A percentile compares a stretch with the other conserved stretches of the same genome.
Conservation (phyloP, 92 coral and sea anemone genomes). For the Porites cylindrica region DNA sequence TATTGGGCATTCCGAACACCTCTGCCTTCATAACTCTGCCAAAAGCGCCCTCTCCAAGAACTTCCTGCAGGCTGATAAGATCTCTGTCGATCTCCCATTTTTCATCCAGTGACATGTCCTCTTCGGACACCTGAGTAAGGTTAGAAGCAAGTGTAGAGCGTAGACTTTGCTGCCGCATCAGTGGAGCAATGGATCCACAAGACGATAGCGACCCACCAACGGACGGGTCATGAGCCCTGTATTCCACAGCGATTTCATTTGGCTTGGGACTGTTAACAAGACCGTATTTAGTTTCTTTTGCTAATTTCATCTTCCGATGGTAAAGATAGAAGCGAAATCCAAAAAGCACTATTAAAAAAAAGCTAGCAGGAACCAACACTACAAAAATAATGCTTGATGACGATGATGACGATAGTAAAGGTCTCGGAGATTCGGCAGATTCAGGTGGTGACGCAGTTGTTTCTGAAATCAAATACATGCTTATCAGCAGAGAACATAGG, state of each 20-base stretch:
- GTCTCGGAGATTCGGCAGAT: no score
- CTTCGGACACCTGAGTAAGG: constrained; percentile 89
- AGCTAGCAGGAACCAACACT: background rate
- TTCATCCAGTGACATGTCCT: constrained; percentile 85
- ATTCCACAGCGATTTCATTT: constrained; percentile 51
- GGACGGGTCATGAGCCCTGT: constrained; percentile 65
- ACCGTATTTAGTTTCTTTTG: constrained; percentile 33
- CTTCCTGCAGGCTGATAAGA: constrained; percentile 72
- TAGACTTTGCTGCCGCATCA: constrained; percentile 66
- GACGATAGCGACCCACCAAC: constrained; percentile 79
- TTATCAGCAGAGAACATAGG: no score
- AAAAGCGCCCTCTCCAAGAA: constrained; percentile 99
- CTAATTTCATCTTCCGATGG: background rate
- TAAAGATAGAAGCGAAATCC: constrained; percentile 5
- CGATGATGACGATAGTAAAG: background rate
- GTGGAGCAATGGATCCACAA: constrained; percentile 73
- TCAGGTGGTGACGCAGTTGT: no score
- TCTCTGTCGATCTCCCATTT: constrained; percentile 95
- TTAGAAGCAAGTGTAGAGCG: constrained; percentile 42
- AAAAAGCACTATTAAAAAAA: background rate
- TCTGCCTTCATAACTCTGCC: constrained; percentile 96
- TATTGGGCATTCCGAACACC: constrained; percentile 75
- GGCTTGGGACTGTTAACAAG: constrained; percentile 26
- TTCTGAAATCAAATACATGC: no score
- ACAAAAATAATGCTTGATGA: constrained; percentile 6